Evolutionary conservation across 2,888 invertebrate genomes (phyloP).

Genomic region (Oxystoma pomonae): DNA sequence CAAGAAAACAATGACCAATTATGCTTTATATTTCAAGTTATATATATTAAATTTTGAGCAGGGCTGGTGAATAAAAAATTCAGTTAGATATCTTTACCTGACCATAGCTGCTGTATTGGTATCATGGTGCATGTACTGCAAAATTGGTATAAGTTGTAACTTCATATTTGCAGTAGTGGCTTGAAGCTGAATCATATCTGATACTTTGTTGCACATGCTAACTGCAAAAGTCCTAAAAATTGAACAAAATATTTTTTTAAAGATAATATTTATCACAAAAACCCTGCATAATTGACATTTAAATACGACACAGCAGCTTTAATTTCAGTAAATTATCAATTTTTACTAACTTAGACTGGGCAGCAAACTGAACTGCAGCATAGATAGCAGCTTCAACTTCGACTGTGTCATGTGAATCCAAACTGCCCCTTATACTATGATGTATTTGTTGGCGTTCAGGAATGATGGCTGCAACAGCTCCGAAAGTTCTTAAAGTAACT

Average conservation of each 20-base stretch:
- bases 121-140: conserved; percentile 89
- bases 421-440: conserved; percentile 84
- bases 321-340: no score
- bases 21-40: no score
- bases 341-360: conserved; percentile 77
- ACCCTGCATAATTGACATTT: no score
- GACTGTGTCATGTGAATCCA: conserved; percentile 92
- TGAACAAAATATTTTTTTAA: background rate
- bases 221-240: conserved; percentile 82
- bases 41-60: no score
- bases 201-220: conserved; percentile 92
- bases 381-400: conserved; percentile 96
- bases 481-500: conserved; percentile 81
- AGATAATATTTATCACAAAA: no score
- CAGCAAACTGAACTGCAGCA: conserved; percentile 92
- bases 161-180: conserved; percentile 91
- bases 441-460: conserved; percentile 93
- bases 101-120: conserved; percentile 61
- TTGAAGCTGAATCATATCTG: conserved; percentile 91
- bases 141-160: conserved; percentile 81
- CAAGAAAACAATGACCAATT: no score
- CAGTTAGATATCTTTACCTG: no score
- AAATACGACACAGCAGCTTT: no score
- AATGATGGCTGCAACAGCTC: conserved; percentile 89
- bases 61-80: no score